Evolutionary conservation across 2,113 vertebrate genomes (phyloP).

Genomic region (Himantopus leucocephalus): DNA sequence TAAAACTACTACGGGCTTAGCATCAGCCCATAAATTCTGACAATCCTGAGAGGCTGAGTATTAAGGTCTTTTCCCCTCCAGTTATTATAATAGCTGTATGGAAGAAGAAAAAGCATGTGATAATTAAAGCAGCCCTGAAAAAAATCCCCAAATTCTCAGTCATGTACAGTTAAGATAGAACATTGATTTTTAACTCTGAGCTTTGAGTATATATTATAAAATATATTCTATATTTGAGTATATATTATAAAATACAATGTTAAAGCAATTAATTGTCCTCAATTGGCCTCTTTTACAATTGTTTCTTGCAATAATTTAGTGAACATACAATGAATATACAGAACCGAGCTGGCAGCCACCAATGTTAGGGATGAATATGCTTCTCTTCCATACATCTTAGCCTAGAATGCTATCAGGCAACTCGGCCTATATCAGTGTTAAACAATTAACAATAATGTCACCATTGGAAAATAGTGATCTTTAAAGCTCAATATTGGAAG

Average conservation of each 20-base stretch:
- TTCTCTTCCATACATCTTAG: neutral
- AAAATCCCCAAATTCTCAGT: neutral
- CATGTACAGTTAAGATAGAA: neutral
- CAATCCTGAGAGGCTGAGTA: neutral
- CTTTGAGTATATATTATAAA: neutral
- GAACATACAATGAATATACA: neutral
- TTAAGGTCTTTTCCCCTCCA: neutral
- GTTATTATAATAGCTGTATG: neutral
- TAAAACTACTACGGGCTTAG: neutral
- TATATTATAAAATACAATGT: neutral
- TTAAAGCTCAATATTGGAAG: neutral
- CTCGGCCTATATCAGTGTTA: neutral
- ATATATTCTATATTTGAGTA: neutral
- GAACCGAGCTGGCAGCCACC: neutral
- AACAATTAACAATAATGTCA: neutral
- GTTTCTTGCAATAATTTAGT: neutral
- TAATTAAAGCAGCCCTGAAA: neutral
- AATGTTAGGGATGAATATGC: neutral
- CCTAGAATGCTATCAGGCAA: neutral
- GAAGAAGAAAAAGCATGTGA: neutral
- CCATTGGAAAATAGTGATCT: neutral
- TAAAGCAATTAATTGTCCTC: neutral
- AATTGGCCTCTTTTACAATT: neutral
- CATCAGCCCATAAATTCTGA: neutral
- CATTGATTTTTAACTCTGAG: neutral